These are phyloP conservation scores for Balanococcus diminutus DNA, from an alignment of 2,888 invertebrate species.

Conservation along the genomic window DNA sequence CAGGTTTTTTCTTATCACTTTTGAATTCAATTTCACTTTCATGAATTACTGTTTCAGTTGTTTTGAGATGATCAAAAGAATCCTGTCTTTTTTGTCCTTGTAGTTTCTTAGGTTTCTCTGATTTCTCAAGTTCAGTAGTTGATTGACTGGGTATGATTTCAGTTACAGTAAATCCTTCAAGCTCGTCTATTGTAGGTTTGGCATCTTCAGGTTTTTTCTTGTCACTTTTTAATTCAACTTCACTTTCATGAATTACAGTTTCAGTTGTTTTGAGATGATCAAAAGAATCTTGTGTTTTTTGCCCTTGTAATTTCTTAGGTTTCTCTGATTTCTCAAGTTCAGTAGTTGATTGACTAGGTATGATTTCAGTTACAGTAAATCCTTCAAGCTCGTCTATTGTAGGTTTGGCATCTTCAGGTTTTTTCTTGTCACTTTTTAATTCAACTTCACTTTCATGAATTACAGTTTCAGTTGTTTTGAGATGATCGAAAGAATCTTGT, in stretches of 20 bases:
- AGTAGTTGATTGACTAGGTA: constrained; percentile 54
- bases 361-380: constrained; percentile 62
- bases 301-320: background rate
- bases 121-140: background rate
- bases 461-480: constrained; percentile 62
- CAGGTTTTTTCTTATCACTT: background rate
- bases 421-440: constrained; percentile 56
- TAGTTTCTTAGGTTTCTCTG: background rate
- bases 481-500: constrained; percentile 60
- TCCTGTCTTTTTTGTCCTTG: background rate
- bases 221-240: constrained; percentile 58
- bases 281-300: constrained; percentile 58
- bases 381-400: constrained; percentile 60
- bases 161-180: constrained; percentile 61
- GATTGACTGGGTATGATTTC: constrained; percentile 60
- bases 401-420: constrained; percentile 57
- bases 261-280: constrained; percentile 62
- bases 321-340: background rate
- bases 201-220: constrained; percentile 56
- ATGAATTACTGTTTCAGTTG: constrained; percentile 62
- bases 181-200: constrained; percentile 59
- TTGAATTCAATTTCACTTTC: constrained; percentile 60
- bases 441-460: constrained; percentile 61
- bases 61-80: constrained; percentile 62
- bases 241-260: constrained; percentile 61